Percentiles rank a stretch among this genome's conserved stretches.
phyloP scores from a whole-genome alignment of 1,140 invertebrate species.

The Lepidurus couesii region DNA sequence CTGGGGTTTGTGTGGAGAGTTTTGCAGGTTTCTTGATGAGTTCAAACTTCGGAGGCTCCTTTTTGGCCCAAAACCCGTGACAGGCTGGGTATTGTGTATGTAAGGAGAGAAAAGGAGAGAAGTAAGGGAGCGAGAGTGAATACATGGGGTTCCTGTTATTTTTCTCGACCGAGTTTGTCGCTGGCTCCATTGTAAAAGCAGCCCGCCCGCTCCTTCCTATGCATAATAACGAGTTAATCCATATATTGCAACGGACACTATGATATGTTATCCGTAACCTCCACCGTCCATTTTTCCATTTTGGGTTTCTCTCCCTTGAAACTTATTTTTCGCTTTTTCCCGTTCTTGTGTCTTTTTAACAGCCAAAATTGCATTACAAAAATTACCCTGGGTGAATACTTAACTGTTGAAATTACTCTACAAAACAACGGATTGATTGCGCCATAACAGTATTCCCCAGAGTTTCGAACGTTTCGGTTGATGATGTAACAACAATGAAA shows the following conservation, averaged over 20 bases:
- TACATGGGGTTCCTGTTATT: not conserved
- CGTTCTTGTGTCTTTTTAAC: too few relatives aligned
- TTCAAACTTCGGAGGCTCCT: not conserved
- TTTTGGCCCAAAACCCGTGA: not conserved
- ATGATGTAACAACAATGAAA: too few relatives aligned
- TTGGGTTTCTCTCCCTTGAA: not conserved
- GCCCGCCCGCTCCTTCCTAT: not conserved
- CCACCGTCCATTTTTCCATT: not conserved
- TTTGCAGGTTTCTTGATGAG: not conserved
- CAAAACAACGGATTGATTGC: too few relatives aligned
- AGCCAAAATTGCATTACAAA: too few relatives aligned
- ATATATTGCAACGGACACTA: constrained; percentile 15
- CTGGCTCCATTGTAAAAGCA: not conserved
- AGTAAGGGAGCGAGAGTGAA: not conserved
- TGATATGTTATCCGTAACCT: not conserved
- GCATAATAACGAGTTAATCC: constrained; percentile 22
- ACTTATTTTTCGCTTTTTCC: not conserved
- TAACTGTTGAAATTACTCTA: too few relatives aligned
- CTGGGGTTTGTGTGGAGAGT: not conserved
- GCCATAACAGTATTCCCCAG: too few relatives aligned
- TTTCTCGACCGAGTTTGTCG: not conserved
- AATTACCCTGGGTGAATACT: too few relatives aligned
- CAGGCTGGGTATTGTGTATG: not conserved
- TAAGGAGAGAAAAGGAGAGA: not conserved
- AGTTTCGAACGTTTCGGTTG: too few relatives aligned